These are phyloP conservation scores for Dicrostonyx torquatus DNA, from an alignment of 2,797 vertebrate species.

Conservation along the genomic window DNA sequence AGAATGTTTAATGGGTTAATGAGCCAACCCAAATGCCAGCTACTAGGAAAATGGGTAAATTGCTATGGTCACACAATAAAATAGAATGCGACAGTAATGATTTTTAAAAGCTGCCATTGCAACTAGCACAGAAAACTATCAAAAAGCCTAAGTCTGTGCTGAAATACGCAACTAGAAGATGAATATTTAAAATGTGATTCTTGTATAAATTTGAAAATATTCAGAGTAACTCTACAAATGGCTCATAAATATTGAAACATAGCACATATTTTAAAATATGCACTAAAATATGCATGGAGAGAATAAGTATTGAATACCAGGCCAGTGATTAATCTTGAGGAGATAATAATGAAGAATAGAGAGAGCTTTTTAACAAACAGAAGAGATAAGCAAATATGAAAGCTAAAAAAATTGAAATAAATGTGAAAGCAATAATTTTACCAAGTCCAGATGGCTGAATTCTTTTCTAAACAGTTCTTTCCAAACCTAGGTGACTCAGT, in stretches of 20 bases:
- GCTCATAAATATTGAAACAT: constrained; percentile 4
- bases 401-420: not conserved
- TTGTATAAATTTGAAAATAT: constrained; percentile 36
- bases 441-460: not conserved
- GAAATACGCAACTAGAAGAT: not conserved
- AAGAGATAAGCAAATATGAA: not conserved
- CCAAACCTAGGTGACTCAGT: not conserved
- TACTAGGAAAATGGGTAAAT: not conserved
- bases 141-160: not conserved
- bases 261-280: not conserved
- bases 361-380: not conserved
- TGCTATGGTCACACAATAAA: not conserved
- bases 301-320: constrained; percentile 41
- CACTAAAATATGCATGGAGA: constrained; percentile 28
- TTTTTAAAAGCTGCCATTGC: not conserved
- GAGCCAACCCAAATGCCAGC: not conserved
- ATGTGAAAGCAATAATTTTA: not conserved
- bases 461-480: not conserved
- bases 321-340: not conserved
- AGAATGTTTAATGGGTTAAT: not conserved
- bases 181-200: constrained; percentile 21
- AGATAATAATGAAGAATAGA: not conserved
- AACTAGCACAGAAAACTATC: not conserved
- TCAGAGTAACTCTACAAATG: not conserved
- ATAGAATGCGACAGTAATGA: not conserved